Evolutionary conservation across 2,113 vertebrate species (phyloP).

Genomic region (Callorhinus ursinus): DNA sequence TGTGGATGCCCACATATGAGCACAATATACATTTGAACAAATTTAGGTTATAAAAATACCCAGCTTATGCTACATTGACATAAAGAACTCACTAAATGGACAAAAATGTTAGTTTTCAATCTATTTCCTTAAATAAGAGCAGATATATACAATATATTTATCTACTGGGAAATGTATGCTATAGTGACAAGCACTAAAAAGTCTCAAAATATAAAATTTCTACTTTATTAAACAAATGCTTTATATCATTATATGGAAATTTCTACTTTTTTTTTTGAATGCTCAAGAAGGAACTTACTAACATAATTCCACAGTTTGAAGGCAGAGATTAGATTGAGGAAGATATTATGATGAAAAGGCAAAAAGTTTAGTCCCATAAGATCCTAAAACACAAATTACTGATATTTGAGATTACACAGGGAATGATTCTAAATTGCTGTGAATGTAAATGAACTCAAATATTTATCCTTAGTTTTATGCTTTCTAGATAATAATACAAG

Average conservation of each 20-base stretch:
- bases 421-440: background rate
- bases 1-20: background rate
- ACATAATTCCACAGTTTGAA: background rate
- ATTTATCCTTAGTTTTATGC: background rate
- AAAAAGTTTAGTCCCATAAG: background rate
- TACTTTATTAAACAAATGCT: background rate
- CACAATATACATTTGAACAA: background rate
- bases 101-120: background rate
- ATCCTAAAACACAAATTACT: background rate
- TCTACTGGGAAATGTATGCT: background rate
- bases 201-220: background rate
- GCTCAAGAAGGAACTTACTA: background rate
- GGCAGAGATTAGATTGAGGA: background rate
- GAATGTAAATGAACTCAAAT: background rate
- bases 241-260: background rate
- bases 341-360: background rate
- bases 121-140: background rate
- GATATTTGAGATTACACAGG: background rate
- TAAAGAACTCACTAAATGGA: background rate
- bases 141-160: background rate
- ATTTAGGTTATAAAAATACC: constrained; percentile 14
- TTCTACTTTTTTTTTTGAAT: background rate
- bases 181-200: background rate
- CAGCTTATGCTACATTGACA: background rate
- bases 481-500: background rate